Percentiles rank a stretch among this genome's conserved stretches.
phyloP scores from a whole-genome alignment of 2,888 invertebrate species.

The Acronicta alni region DNA sequence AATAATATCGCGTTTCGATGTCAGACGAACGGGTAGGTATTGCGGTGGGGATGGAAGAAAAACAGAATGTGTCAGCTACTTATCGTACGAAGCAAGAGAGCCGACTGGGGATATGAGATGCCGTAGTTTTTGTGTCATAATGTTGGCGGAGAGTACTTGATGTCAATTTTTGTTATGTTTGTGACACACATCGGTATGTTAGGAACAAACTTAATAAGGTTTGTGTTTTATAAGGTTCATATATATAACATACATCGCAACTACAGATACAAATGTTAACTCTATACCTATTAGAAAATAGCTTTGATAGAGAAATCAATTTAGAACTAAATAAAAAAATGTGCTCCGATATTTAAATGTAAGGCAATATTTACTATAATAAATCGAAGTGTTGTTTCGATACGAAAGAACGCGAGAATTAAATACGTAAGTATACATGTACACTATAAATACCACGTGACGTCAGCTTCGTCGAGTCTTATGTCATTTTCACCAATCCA shows the following conservation, averaged over 20 bases:
- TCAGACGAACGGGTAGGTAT: conserved; percentile 31
- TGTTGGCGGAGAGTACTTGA: conserved; percentile 3
- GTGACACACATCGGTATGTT: too few species aligned
- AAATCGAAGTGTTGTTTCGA: conserved; percentile 16
- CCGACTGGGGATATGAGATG: conserved; percentile 4
- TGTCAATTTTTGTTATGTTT: not conserved
- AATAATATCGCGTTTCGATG: conserved; percentile 57
- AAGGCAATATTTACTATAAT: conserved; percentile 21
- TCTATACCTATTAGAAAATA: too few species aligned
- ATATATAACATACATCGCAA: too few species aligned
- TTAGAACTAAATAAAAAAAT: not conserved
- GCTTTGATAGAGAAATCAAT: not conserved
- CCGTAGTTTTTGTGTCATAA: not conserved
- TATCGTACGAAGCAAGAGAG: conserved; percentile 23
- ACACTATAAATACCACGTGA: not conserved
- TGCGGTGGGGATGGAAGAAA: conserved; percentile 33
- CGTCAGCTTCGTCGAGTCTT: not conserved
- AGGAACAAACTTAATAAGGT: too few species aligned
- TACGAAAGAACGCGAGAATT: not conserved
- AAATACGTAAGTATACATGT: not conserved
- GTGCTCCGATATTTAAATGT: not conserved
- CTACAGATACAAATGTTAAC: too few species aligned
- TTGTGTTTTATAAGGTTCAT: too few species aligned
- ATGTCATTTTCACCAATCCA: not conserved
- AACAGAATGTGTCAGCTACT: conserved; percentile 45